These are phyloP conservation scores for Luscinia megarhynchos DNA, from an alignment of 2,797 vertebrate genomes.

Conservation along the genomic window DNA sequence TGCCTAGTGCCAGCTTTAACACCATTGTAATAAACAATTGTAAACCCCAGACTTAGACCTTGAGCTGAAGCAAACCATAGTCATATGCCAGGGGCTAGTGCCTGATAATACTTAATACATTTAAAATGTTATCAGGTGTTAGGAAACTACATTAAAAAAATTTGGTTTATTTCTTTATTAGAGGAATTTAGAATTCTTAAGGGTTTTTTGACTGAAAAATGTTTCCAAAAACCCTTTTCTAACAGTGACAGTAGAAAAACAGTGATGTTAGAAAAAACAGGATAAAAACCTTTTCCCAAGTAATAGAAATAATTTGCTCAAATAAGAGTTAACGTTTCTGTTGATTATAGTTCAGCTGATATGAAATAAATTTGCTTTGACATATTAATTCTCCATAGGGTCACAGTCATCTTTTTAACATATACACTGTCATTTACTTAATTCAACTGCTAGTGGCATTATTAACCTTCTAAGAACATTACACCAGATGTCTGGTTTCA, in stretches of 20 bases:
- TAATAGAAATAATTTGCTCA: background rate
- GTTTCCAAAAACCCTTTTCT: background rate
- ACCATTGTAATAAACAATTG: background rate
- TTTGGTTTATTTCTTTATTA: background rate
- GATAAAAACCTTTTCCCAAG: background rate
- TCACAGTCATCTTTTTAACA: background rate
- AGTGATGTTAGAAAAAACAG: background rate
- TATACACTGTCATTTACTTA: background rate
- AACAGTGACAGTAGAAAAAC: background rate
- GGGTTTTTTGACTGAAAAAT: background rate
- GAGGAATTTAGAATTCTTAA: background rate
- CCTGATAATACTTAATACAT: background rate
- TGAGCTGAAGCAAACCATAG: background rate
- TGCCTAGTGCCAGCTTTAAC: background rate
- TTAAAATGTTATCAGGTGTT: background rate
- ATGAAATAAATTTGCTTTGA: slow-evolving; percentile 5
- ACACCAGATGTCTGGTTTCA: background rate
- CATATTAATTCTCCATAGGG: background rate
- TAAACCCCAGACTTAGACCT: background rate
- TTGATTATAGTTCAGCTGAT: background rate
- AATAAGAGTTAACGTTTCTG: background rate
- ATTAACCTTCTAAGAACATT: slow-evolving; percentile 9
- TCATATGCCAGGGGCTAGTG: background rate
- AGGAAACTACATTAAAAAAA: background rate
- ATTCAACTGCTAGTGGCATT: background rate